Evolutionary conservation across 1,140 invertebrate genomes (phyloP).

Genomic region (Diabrotica undecimpunctata): DNA sequence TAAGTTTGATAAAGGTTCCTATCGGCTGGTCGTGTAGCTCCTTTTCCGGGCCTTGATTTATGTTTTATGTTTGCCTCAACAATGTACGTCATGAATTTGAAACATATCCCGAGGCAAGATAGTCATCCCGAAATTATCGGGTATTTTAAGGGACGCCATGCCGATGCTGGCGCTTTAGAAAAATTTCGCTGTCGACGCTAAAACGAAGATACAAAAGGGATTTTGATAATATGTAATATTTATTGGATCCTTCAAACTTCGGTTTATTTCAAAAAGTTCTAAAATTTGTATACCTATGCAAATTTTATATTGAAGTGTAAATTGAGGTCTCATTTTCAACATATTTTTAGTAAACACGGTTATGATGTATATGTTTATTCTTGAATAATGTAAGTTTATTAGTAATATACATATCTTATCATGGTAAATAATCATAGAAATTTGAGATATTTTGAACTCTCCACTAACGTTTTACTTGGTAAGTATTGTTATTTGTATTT

Average conservation of each 20-base stretch:
- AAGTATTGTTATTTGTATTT: no score
- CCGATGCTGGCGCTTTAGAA: not conserved
- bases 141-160: not conserved
- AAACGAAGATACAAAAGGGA: not conserved
- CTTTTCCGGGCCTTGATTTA: not conserved
- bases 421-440: no score
- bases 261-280: no score
- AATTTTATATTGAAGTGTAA: no score
- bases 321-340: no score
- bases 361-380: no score
- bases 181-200: not conserved
- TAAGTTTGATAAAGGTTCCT: not conserved
- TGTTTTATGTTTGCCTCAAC: constrained; percentile 1
- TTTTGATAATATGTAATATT: not conserved
- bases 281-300: no score
- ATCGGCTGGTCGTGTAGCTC: not conserved
- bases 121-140: not conserved
- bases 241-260: not conserved
- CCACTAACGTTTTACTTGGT: no score
- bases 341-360: no score
- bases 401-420: no score
- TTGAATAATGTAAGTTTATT: no score
- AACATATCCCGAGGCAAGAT: not conserved
- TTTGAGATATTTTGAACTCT: no score
- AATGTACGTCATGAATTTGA: not conserved